A percentile compares a stretch with the other conserved stretches of the same genome.
phyloP scores from a whole-genome alignment of 2,113 vertebrate species.

The Naja naja region DNA sequence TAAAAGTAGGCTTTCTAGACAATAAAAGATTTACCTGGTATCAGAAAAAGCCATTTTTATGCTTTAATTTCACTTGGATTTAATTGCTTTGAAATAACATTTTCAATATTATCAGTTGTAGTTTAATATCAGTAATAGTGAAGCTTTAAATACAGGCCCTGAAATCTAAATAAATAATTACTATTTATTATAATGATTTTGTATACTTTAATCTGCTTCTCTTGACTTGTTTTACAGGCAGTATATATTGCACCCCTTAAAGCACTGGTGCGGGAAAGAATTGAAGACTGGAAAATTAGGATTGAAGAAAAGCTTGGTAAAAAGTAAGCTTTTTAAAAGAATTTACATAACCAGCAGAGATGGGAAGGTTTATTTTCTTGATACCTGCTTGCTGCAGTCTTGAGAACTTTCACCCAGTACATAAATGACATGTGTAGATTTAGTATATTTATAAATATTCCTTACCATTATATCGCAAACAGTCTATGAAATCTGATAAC shows the following conservation, averaged over 20 bases:
- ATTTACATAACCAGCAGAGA: neutral
- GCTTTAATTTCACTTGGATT: slow-evolving; percentile 12
- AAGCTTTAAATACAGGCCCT: neutral
- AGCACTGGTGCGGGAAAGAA: slow-evolving; percentile 93
- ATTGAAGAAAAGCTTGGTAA: slow-evolving; percentile 95
- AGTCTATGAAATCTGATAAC: neutral
- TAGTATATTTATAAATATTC: neutral
- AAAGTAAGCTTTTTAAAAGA: slow-evolving; percentile 75
- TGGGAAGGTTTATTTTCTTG: neutral
- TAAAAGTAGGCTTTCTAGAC: neutral
- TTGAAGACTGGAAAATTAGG: slow-evolving; percentile 96
- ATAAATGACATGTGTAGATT: neutral
- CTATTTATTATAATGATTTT: neutral
- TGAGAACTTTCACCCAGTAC: neutral
- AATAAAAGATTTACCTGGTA: neutral
- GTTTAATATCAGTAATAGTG: neutral
- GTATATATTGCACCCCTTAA: slow-evolving; percentile 97
- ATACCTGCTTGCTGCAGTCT: neutral
- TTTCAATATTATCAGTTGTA: slow-evolving; percentile 14
- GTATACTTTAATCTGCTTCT: slow-evolving; percentile 37
- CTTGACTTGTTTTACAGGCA: slow-evolving; percentile 72
- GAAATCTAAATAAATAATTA: slow-evolving; percentile 2
- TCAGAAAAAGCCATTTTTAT: neutral
- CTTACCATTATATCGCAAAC: neutral
- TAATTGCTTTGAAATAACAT: neutral